phyloP scores from a whole-genome alignment of 1,140 invertebrate genomes.

The Choristoneura fumiferana region DNA sequence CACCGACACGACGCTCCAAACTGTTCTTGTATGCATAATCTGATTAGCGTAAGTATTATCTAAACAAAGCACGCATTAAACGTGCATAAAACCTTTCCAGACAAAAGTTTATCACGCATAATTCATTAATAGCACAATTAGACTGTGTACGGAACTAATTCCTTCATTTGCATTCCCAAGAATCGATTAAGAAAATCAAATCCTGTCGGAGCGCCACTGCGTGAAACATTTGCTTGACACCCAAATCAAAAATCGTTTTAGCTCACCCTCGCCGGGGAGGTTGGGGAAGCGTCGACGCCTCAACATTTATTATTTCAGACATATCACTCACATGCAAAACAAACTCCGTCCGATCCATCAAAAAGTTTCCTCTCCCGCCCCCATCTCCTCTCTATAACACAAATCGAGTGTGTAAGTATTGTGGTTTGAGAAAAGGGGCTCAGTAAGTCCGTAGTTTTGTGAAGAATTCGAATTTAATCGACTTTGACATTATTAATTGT shows the following conservation, averaged over 20 bases:
- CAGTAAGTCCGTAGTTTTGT: conserved; percentile 26
- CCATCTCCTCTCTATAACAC: conserved; percentile 48
- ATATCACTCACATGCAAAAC: conserved; percentile 79
- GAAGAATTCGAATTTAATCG: conserved; percentile 20
- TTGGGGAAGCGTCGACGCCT: conserved; percentile 72
- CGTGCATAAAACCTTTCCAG: conserved; percentile 42
- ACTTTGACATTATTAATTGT: neutral
- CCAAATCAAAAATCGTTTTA: conserved; percentile 79
- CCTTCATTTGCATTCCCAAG: conserved; percentile 50
- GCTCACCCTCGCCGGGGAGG: conserved; percentile 63
- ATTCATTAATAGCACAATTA: conserved; percentile 13
- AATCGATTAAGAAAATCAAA: conserved; percentile 77
- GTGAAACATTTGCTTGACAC: conserved; percentile 77
- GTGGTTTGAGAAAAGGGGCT: conserved; percentile 49
- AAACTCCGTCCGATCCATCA: conserved; percentile 78
- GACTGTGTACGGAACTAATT: conserved; percentile 20
- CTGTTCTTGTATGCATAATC: conserved; percentile 76
- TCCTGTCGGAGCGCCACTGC: conserved; percentile 63
- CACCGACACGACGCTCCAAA: conserved; percentile 50
- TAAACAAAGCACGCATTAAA: conserved; percentile 66
- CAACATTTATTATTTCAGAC: conserved; percentile 79
- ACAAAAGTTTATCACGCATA: conserved; percentile 11
- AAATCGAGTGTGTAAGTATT: conserved; percentile 76
- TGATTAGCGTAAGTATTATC: conserved; percentile 71
- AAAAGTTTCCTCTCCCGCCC: conserved; percentile 66